Percentiles rank a stretch among this genome's conserved stretches.
Evolutionary conservation across 2,113 vertebrate species (phyloP).

Genomic region (Gobio gobio): DNA sequence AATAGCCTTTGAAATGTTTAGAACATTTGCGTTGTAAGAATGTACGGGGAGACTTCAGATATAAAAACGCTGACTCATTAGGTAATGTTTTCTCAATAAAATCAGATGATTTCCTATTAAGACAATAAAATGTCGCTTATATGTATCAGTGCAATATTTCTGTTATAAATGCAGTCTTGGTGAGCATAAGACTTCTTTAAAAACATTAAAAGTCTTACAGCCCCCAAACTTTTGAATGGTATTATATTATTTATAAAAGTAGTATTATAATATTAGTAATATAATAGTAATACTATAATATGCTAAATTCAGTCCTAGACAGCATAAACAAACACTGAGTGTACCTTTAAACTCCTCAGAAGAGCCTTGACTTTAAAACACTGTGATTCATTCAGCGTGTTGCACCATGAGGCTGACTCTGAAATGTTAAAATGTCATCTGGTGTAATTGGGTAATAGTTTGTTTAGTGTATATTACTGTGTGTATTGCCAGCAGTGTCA

Average conservation of each 20-base stretch:
- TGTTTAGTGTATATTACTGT: conserved; percentile 30
- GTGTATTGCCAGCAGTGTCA: conserved; percentile 14
- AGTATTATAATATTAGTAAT: background rate
- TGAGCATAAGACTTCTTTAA: background rate
- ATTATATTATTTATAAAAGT: background rate
- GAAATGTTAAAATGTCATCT: conserved; percentile 2
- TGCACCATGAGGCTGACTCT: background rate
- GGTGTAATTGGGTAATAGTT: conserved; percentile 14
- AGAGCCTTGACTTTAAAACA: background rate
- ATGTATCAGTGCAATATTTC: background rate
- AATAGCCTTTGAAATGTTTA: too few species aligned
- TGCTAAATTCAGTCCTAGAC: background rate
- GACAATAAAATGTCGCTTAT: too few species aligned
- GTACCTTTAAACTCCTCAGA: background rate
- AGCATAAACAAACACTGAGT: background rate
- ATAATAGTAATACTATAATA: background rate
- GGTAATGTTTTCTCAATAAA: too few species aligned
- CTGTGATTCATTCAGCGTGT: background rate
- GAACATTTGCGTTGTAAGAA: too few species aligned
- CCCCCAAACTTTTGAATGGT: background rate
- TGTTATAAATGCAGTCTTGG: background rate
- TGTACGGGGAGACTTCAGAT: too few species aligned
- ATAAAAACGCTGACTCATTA: too few species aligned
- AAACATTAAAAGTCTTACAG: background rate
- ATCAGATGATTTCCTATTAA: too few species aligned